These are phyloP conservation scores for Nematostella vectensis DNA, from an alignment of 92 coral and sea anemone genomes.

Conservation along the genomic window DNA sequence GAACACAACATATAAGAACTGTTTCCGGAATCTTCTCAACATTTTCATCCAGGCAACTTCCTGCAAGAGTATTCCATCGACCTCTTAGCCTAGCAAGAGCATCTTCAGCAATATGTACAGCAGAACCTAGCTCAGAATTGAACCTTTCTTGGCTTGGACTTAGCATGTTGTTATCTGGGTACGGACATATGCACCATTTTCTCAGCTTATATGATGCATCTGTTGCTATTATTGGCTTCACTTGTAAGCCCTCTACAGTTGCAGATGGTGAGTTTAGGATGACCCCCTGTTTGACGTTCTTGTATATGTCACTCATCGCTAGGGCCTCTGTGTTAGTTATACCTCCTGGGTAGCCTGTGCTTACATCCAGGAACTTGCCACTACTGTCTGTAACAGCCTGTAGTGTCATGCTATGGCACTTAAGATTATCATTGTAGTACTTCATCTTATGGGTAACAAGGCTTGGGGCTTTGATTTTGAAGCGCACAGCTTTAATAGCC, in stretches of 20 bases:
- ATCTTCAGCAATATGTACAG: conserved; percentile 18
- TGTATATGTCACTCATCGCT: conserved; percentile 29
- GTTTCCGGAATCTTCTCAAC: conserved; percentile 30
- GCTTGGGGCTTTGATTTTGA: conserved; percentile 25
- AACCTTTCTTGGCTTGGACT: conserved; percentile 27
- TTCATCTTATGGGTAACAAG: conserved; percentile 12
- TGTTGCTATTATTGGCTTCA: conserved; percentile 26
- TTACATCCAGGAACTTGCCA: conserved; percentile 32
- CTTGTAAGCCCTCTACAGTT: conserved; percentile 8
- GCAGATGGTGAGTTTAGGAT: conserved; percentile 27
- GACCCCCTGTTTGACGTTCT: conserved; percentile 23
- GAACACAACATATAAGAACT: conserved; percentile 35
- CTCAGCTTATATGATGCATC: conserved; percentile 17
- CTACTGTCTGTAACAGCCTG: conserved; percentile 30
- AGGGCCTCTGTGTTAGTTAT: conserved; percentile 24
- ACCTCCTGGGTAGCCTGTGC: conserved; percentile 47
- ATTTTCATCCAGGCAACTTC: conserved; percentile 19
- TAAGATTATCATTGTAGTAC: conserved; percentile 16
- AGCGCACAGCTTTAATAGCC: conserved; percentile 32
- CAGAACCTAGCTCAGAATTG: conserved; percentile 17
- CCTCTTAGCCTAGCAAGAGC: conserved; percentile 34
- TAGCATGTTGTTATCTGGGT: conserved; percentile 1
- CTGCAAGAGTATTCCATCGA: conserved; percentile 38
- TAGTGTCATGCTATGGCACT: conserved; percentile 27
- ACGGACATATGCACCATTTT: conserved; percentile 37